Evolutionary conservation across 1,140 invertebrate genomes (phyloP).

Genomic region (Subanguina moxae): DNA sequence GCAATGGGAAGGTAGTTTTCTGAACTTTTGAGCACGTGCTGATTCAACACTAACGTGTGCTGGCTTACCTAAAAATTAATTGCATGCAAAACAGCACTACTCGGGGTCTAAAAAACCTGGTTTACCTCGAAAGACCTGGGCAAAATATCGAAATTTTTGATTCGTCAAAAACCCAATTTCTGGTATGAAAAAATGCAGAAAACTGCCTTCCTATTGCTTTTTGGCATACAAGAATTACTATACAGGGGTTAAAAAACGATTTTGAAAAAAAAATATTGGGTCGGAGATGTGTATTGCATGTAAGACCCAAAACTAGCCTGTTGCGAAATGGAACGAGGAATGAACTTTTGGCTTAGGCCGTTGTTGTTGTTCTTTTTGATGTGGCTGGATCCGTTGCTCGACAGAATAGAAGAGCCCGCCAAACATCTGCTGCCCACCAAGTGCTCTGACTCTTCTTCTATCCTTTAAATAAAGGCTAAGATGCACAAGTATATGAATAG

Average conservation of each 20-base stretch:
- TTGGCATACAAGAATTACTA: no score
- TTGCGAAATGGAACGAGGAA: neutral
- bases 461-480: no score
- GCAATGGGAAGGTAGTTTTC: neutral
- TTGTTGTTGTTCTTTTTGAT: neutral
- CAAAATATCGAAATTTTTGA: neutral
- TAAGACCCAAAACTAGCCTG: neutral
- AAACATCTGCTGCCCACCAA: neutral
- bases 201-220: no score
- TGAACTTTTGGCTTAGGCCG: neutral
- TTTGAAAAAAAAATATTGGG: no score
- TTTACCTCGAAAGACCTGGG: neutral
- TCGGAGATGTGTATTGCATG: no score
- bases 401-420: neutral
- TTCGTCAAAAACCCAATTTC: neutral
- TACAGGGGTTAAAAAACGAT: no score
- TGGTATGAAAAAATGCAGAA: neutral
- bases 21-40: neutral
- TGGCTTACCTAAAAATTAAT: no score
- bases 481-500: no score
- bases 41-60: no score
- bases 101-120: no score
- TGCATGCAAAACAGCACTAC: no score
- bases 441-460: constrained; percentile 3
- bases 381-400: neutral